Evolutionary conservation across 2,888 invertebrate species (phyloP), one percentile per base, ranked within the genome.

Genomic region (Phasia obesa): DNA sequence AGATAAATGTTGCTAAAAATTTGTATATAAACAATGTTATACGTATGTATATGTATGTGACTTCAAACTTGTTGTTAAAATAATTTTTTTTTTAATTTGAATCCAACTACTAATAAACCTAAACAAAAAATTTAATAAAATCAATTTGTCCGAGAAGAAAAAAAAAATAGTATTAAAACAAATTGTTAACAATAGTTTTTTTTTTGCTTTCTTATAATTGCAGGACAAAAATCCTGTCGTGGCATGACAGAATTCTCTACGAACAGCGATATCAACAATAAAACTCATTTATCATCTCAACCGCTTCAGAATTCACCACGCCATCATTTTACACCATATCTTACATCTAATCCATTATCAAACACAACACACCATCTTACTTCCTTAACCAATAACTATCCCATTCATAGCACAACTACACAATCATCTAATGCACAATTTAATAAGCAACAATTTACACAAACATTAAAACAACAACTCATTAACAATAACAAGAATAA

Each of bases 231-330:
- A 89, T 87, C 89, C 88, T 89, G 89, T 89, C 91, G 91, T 91
- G 91, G 91, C 88, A 92, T 92, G 91, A 91, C 91, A 89, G 91
- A 91, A 90, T 88, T 91, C 87, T 91, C 90, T 88, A 90, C 89
- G 87, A 85, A 86, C 86, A 90, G 88, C 89, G 89, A 91, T 87
- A 89, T 87, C 87, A 90, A 85, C 88, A 90, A 87, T 84, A 90
- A 90, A 88, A 88, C 90, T 87, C 90, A 88, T 88, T 87, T 88
- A 87, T 88, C 90, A 89, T 83, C 83, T 79, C 90, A 90, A 88
- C 88, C 89, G 87, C 90, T 89, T 88, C 89, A 89, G 87, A 90
- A 88, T 86, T 90, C 90, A 88, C 89, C 91, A 85, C 87, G 85
- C 64, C 86, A 85, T 85, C 84, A 82, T 84, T 81, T 81, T 70